Base-by-base conservation (phyloP, 2,888 invertebrate species). In the Helobdella robusta region DNA sequence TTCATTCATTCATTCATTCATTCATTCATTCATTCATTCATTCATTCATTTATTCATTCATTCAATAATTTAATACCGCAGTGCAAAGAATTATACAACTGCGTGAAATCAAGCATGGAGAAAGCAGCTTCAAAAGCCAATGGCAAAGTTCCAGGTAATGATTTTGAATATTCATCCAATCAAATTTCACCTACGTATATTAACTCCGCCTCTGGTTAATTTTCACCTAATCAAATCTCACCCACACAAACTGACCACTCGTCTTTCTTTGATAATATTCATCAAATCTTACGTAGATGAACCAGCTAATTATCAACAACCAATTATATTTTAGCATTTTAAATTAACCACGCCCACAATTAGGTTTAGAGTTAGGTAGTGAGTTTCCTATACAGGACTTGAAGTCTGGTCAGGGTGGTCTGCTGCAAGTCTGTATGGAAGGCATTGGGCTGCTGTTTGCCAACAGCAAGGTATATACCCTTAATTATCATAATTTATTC, bases 331-430 rank as follows among this genome's bases (percentile, higher is more conserved):
- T 50, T 50, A 50, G 5, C 50, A 23, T 50, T 50, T n/a, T n/a
- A n/a, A n/a, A n/a, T n/a, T n/a, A n/a, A n/a, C n/a, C n/a, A n/a
- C n/a, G n/a, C n/a, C n/a, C n/a, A n/a, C n/a, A n/a, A n/a, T n/a
- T n/a, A 76, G 74, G 74, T 48, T 84, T 0, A 79, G 86, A 67
- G 71, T 73, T 84, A 46, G 83, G 83, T 40, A 98, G 98, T 2
- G 97, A 98, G 81, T 98, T 99, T 82, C 97, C 97, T 3, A 90
- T 98, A 40, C 94, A 95, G 80, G 97, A 99, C 81, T 88, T 97
- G 84, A 88, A 87, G 74, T 89, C 92, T 11, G 94, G 94, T 60
- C 94, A 97, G 82, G 97, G 97, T 68, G 98, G 97, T 1, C 85
- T 98, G 66, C 86, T 98, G 74, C 82, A 82, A 74, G 95, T 97